Conservation (phyloP, 2,888 invertebrate species). For the Gortyna flavago region DNA sequence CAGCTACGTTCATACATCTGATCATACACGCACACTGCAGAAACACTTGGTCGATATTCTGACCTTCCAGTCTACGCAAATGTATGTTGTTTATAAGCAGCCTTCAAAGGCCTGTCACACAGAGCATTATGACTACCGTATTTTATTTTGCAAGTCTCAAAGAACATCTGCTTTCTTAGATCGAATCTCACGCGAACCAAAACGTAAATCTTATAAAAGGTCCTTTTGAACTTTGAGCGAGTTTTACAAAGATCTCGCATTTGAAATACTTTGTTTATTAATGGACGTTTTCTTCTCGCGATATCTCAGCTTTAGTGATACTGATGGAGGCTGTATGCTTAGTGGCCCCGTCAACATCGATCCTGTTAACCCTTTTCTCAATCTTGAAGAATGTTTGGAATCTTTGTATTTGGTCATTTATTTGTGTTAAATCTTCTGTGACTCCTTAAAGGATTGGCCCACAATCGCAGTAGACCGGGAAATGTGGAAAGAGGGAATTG, state of each 20-base stretch:
- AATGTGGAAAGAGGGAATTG: background rate
- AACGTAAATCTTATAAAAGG: conserved; percentile 68
- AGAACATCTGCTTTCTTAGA: conserved; percentile 37
- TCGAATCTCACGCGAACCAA: conserved; percentile 54
- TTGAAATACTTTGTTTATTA: conserved; percentile 58
- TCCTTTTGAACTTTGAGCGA: conserved; percentile 43
- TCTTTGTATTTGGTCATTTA: background rate
- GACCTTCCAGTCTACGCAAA: background rate
- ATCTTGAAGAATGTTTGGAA: background rate
- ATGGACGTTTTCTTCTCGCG: conserved; percentile 26
- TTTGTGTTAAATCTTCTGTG: background rate
- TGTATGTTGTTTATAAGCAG: background rate
- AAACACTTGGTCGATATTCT: background rate
- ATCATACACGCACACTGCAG: background rate
- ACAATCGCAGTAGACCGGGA: background rate
- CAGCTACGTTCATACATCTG: background rate
- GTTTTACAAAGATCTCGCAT: conserved; percentile 42
- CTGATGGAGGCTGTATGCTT: background rate
- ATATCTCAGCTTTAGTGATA: conserved; percentile 13
- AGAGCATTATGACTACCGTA: conserved; percentile 11
- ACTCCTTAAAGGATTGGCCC: background rate
- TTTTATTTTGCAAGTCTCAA: conserved; percentile 33
- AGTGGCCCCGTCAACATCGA: background rate
- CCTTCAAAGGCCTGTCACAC: background rate
- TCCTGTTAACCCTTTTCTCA: background rate